Evolutionary conservation across 2,113 vertebrate genomes (phyloP).

Genomic region (Percopsis transmontana): DNA sequence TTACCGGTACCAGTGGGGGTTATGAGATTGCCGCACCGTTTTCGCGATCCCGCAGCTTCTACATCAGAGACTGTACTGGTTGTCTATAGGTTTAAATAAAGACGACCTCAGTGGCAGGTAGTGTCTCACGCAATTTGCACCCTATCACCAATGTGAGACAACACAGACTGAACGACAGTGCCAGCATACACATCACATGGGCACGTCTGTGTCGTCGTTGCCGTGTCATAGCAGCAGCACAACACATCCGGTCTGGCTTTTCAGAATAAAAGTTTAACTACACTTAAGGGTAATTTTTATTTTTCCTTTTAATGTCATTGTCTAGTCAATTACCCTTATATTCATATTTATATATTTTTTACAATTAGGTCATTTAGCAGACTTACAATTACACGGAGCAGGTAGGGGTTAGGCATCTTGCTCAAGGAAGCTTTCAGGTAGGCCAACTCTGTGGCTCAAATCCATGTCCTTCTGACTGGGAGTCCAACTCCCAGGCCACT

Average conservation of each 20-base stretch:
- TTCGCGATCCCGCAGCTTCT: slow-evolving; percentile 8
- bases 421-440: too few relatives aligned
- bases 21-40: slow-evolving; percentile 26
- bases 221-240: not conserved
- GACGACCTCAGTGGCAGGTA: not conserved
- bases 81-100: not conserved
- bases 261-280: slow-evolving; percentile 34
- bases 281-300: too few relatives aligned
- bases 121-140: not conserved
- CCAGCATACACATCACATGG: slow-evolving; percentile 38
- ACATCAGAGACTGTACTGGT: slow-evolving; percentile 11
- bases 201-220: not conserved
- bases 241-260: not conserved
- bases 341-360: too few relatives aligned
- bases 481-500: too few relatives aligned
- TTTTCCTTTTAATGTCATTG: too few relatives aligned
- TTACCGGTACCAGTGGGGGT: slow-evolving; percentile 53
- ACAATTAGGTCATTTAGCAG: too few relatives aligned
- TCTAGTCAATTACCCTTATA: too few relatives aligned
- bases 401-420: too few relatives aligned
- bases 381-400: too few relatives aligned
- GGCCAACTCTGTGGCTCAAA: too few relatives aligned
- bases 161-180: slow-evolving; percentile 1
- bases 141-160: not conserved
- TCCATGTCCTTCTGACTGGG: too few relatives aligned